phyloP scores from a whole-genome alignment of 2,888 invertebrate species.

The Pandemis heparana region DNA sequence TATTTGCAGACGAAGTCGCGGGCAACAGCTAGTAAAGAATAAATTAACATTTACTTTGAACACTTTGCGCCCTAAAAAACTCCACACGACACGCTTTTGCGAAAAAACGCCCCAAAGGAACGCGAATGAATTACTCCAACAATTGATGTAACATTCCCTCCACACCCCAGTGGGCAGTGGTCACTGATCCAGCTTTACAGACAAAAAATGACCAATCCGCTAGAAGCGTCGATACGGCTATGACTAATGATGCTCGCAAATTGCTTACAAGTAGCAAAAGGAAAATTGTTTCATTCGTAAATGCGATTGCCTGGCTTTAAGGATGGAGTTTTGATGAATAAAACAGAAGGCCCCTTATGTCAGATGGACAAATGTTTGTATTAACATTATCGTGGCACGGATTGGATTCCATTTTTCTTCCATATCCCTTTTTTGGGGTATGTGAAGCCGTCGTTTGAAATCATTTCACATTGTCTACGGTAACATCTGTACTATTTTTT shows the following conservation, averaged over 20 bases:
- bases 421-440: constrained; percentile 37
- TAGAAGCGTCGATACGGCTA: constrained; percentile 74
- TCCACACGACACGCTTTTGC: constrained; percentile 14
- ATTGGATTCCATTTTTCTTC: constrained; percentile 42
- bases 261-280: constrained; percentile 77
- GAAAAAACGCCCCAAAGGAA: constrained; percentile 25
- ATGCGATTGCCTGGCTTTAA: constrained; percentile 76
- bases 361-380: constrained; percentile 64
- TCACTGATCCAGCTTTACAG: constrained; percentile 62
- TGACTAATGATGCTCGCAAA: constrained; percentile 82
- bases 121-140: constrained; percentile 29
- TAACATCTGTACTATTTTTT: constrained; percentile 28
- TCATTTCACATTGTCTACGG: constrained; percentile 35
- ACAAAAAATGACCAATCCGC: constrained; percentile 80
- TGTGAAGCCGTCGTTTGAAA: constrained; percentile 35
- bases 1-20: too few species aligned
- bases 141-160: constrained; percentile 33
- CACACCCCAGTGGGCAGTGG: constrained; percentile 66
- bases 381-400: constrained; percentile 52
- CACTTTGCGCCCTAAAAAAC: constrained; percentile 9
- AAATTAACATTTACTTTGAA: constrained; percentile 28
- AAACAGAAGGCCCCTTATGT: constrained; percentile 69
- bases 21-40: too few species aligned
- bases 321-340: constrained; percentile 76
- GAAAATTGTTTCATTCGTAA: constrained; percentile 84